Conservation (phyloP, 2,888 invertebrate genomes). For the Epicampocera succincta region DNA sequence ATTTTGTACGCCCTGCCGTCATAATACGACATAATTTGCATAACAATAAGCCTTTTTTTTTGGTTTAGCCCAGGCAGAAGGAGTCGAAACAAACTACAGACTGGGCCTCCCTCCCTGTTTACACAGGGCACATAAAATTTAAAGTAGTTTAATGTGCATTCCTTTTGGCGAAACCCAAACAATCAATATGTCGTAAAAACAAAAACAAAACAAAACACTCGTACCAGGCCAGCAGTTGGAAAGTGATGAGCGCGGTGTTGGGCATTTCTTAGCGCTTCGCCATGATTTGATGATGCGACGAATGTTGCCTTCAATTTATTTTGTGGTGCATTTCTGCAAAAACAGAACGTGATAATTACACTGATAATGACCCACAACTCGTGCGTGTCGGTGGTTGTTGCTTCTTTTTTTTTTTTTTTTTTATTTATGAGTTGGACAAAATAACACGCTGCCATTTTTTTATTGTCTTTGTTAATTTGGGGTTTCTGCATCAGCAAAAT, state of each 20-base stretch:
- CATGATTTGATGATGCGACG: slow-evolving; percentile 25
- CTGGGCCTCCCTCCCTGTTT: slow-evolving; percentile 15
- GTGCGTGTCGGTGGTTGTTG: neutral
- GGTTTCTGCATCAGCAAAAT: slow-evolving; percentile 29
- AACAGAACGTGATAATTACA: slow-evolving; percentile 60
- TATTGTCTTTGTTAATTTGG: neutral
- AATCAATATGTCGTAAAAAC: slow-evolving; percentile 14
- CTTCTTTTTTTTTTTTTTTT: no score
- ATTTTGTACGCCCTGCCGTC: slow-evolving; percentile 17
- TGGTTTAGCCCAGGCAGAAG: neutral
- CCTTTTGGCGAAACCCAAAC: neutral
- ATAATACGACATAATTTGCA: slow-evolving; percentile 51
- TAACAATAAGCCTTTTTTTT: slow-evolving; percentile 36
- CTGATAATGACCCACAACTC: slow-evolving; percentile 55
- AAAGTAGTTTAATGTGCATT: slow-evolving; percentile 49
- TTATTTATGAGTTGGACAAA: neutral
- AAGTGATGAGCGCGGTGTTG: slow-evolving; percentile 2
- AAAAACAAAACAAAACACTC: neutral
- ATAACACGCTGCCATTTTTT: slow-evolving; percentile 13
- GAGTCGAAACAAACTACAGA: slow-evolving; percentile 10
- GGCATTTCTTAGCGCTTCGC: neutral
- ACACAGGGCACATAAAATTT: slow-evolving; percentile 37
- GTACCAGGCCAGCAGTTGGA: neutral
- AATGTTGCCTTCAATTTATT: slow-evolving; percentile 22
- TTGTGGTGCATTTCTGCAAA: slow-evolving; percentile 15